Base-by-base conservation (phyloP, 2,113 vertebrate genomes). In the Protobothrops mucrosquamatus region DNA sequence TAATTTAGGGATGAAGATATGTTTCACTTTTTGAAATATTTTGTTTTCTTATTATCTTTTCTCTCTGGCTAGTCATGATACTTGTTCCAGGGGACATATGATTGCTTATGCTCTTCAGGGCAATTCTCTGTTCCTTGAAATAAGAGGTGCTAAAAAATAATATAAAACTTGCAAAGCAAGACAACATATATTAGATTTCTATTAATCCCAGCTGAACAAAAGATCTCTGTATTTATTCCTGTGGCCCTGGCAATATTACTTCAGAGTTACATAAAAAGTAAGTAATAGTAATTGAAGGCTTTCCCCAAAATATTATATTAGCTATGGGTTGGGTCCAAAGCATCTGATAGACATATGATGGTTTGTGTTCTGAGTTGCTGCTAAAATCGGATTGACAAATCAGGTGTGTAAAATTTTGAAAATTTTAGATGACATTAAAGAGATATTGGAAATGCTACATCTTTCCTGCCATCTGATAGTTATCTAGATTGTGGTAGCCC, bases 141-240 rank as follows among this genome's bases (percentile, higher is more conserved):
- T 94, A 93, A n/a, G 89, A 93, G 94, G 6, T 23, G 43, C 85
- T 39, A 88, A 88, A 85, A 88, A 94, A 96, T 91, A 93, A 24
- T 23, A 2, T 29, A 39, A 0, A 23, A 89, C 1, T 29, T 57
- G 39, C 18, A 86, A n/a, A 61, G 23, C 51, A 20, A 29, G 51
- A 89, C 10, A 81, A n/a, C 5, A 23, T 56, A 46, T 74, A 20
- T 55, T 88, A 23, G 20, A 8, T 15, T 43, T n/a, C n/a, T 89
- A 24, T 54, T 92, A 34, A 55, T 81, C 24, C 56, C 24, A 55
- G n/a, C 34, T 54, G 23, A 74, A 52, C 5, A 2, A 12, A 39
- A 39, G 29, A 34, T n/a, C 22, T 85, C 39, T 86, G 22, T 48
- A 86, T 86, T 86, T 86, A 74, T 74, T 74, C 15, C n/a, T 20